phyloP scores from a whole-genome alignment of 2,888 invertebrate species.

The Athrips mouffetella region DNA sequence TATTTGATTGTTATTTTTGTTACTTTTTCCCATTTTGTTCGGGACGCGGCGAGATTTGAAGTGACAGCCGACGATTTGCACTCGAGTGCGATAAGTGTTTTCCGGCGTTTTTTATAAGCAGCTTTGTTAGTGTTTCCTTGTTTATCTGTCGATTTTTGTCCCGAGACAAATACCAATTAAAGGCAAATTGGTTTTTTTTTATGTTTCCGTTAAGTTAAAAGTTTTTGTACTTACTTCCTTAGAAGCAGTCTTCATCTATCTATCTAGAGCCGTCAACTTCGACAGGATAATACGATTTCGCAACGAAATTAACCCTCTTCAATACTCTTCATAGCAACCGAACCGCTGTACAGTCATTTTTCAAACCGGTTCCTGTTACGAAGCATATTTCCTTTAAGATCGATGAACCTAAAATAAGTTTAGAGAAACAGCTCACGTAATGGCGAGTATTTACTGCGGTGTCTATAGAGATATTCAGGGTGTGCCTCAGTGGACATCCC shows the following conservation, averaged over 20 bases:
- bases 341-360: slow-evolving; percentile 28
- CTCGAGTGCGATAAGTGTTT: slow-evolving; percentile 76
- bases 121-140: slow-evolving; percentile 64
- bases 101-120: slow-evolving; percentile 70
- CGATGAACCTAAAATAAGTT: slow-evolving; percentile 9
- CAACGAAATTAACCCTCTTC: slow-evolving; percentile 35
- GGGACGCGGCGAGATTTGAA: slow-evolving; percentile 64
- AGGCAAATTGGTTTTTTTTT: background rate
- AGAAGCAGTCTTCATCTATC: slow-evolving; percentile 25
- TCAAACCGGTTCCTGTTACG: slow-evolving; percentile 25
- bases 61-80: slow-evolving; percentile 76
- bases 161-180: slow-evolving; percentile 26
- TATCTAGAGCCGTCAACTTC: slow-evolving; percentile 31
- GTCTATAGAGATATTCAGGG: slow-evolving; percentile 37
- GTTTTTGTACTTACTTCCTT: too few species aligned
- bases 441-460: slow-evolving; percentile 14
- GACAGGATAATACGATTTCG: slow-evolving; percentile 35
- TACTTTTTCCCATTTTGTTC: slow-evolving; percentile 67
- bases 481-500: slow-evolving; percentile 38
- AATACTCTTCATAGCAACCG: slow-evolving; percentile 30
- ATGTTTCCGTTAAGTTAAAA: too few species aligned
- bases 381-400: slow-evolving; percentile 23
- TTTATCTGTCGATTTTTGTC: slow-evolving; percentile 33
- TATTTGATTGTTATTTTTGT: slow-evolving; percentile 78
- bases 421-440: slow-evolving; percentile 6